phyloP scores from a whole-genome alignment of 92 coral and sea anemone genomes.

The Umimayanthus chanpuru region DNA sequence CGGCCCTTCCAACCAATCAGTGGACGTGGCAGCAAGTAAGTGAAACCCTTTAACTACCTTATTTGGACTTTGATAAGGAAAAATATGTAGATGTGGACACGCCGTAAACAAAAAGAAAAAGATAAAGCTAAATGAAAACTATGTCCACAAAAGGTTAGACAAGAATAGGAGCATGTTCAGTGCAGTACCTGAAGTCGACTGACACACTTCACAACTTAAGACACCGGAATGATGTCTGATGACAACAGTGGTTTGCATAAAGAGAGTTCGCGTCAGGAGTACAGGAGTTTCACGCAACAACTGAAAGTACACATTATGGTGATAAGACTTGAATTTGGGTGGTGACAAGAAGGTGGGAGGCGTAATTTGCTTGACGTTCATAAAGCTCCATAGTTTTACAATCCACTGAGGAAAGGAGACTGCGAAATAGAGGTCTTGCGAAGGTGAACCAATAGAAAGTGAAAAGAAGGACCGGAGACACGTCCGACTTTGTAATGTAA shows the following conservation, averaged over 20 bases:
- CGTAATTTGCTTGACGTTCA: too few relatives aligned
- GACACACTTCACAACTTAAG: not conserved
- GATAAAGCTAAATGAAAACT: too few relatives aligned
- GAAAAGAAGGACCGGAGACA: not conserved
- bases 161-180: not conserved
- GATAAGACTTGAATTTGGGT: too few relatives aligned
- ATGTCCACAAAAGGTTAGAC: not conserved
- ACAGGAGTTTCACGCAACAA: too few relatives aligned
- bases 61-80: not conserved
- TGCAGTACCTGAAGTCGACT: not conserved
- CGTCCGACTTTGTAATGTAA: not conserved
- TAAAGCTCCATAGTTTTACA: too few relatives aligned
- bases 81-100: not conserved
- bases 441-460: not conserved
- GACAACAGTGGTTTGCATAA: too few relatives aligned
- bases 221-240: not conserved
- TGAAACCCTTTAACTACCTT: not conserved
- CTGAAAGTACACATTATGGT: too few relatives aligned
- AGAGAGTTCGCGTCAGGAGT: not conserved
- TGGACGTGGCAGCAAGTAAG: constrained; percentile 92
- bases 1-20: constrained; percentile 91
- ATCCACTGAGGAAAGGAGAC: too few relatives aligned
- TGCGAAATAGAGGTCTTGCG: too few relatives aligned
- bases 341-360: too few relatives aligned
- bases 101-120: not conserved